Evolutionary conservation across 2,797 vertebrate genomes (phyloP).

Genomic region (Poeciliopsis infans): DNA sequence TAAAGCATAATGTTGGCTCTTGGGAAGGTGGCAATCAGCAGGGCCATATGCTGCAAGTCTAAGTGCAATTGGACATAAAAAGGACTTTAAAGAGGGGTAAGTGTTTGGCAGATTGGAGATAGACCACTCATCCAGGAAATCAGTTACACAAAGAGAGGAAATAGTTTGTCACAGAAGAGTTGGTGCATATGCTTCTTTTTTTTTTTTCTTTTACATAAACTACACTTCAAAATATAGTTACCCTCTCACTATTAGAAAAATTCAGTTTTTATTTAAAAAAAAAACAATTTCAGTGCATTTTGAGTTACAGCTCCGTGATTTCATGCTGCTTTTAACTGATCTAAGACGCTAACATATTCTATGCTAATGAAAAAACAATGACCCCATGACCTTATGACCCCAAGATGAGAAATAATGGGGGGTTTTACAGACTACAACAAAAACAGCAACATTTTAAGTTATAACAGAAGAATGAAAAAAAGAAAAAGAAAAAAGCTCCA

Average conservation of each 20-base stretch:
- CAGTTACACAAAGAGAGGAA: conserved; percentile 29
- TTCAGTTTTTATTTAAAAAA: neutral
- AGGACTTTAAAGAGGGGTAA: conserved; percentile 55
- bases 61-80: conserved; percentile 59
- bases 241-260: neutral
- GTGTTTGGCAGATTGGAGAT: conserved; percentile 48
- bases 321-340: neutral
- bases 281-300: neutral
- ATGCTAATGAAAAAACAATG: neutral
- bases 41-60: conserved; percentile 62
- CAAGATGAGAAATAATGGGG: neutral
- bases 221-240: neutral
- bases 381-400: too few species aligned
- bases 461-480: neutral
- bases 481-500: neutral
- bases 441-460: neutral
- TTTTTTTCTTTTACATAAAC: too few species aligned
- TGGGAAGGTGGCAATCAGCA: conserved; percentile 57
- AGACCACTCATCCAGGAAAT: conserved; percentile 44
- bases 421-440: neutral
- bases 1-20: neutral
- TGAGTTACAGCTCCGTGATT: neutral
- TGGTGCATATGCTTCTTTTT: conserved; percentile 14
- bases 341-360: neutral
- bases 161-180: conserved; percentile 16